Conservation (phyloP, 2,113 vertebrate species). For the Nibea albiflora region DNA sequence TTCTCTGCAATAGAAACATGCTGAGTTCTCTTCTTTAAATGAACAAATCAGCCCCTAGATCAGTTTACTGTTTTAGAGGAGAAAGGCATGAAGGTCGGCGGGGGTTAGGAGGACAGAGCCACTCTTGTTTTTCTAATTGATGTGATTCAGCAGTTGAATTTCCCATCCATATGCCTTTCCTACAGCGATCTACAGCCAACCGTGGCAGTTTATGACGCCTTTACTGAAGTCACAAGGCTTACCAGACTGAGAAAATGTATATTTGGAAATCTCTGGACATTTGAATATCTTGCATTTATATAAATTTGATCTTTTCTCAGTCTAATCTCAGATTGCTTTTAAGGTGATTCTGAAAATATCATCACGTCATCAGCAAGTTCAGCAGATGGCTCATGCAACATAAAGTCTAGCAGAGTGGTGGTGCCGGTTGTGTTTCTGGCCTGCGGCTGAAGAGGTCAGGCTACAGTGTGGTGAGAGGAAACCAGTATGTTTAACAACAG, state of each 20-base stretch:
- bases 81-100: conserved; percentile 38
- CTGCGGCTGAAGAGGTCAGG: conserved; percentile 64
- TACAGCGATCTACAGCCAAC: conserved; percentile 52
- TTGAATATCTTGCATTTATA: background rate
- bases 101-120: conserved; percentile 58
- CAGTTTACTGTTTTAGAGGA: conserved; percentile 37
- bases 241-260: conserved; percentile 25
- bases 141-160: conserved; percentile 59
- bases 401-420: conserved; percentile 11
- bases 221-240: conserved; percentile 51
- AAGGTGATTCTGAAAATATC: conserved; percentile 12
- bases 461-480: conserved; percentile 67
- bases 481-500: conserved; percentile 61
- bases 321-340: background rate
- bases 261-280: conserved; percentile 11
- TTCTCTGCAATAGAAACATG: conserved; percentile 25
- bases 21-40: conserved; percentile 30
- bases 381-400: conserved; percentile 6
- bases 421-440: conserved; percentile 45
- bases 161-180: conserved; percentile 57
- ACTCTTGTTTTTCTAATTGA: conserved; percentile 70
- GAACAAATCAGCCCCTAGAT: conserved; percentile 39
- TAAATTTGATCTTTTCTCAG: background rate
- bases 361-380: background rate
- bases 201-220: conserved; percentile 40